A percentile compares a stretch with the other conserved stretches of the same genome.
These are phyloP conservation scores for Dynastes tityus DNA, from an alignment of 2,888 invertebrate genomes.

Conservation along the genomic window DNA sequence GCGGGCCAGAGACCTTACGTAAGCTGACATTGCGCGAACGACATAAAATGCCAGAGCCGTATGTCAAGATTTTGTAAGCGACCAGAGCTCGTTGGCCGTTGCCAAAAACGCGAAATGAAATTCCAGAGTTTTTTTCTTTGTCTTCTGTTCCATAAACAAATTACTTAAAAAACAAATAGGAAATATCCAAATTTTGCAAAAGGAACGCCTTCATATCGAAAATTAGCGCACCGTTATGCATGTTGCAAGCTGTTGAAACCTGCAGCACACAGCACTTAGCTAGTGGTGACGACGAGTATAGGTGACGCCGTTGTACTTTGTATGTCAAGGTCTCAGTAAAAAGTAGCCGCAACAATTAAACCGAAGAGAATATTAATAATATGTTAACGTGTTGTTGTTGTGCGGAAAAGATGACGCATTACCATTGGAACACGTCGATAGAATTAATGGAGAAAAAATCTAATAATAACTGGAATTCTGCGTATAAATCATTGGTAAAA, in stretches of 20 bases:
- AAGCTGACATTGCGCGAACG: conserved; percentile 46
- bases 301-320: conserved; percentile 33
- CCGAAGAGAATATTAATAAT: conserved; percentile 29
- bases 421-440: not conserved
- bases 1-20: conserved; percentile 36
- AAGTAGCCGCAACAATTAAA: conserved; percentile 35
- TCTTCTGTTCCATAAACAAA: too few species aligned
- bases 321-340: conserved; percentile 42
- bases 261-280: too few species aligned
- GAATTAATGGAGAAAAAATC: not conserved
- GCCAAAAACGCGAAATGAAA: conserved; percentile 20
- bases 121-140: conserved; percentile 3
- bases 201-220: not conserved
- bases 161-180: too few species aligned
- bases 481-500: conserved; percentile 2
- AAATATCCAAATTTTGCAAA: not conserved
- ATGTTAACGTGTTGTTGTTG: conserved; percentile 15
- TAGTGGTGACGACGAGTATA: too few species aligned
- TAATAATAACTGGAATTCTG: not conserved
- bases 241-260: too few species aligned
- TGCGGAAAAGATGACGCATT: conserved; percentile 12
- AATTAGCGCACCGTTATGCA: not conserved
- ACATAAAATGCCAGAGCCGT: not conserved
- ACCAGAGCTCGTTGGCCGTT: not conserved
- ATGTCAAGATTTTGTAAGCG: conserved; percentile 28